A percentile compares a stretch with the other conserved stretches of the same genome.
These are phyloP conservation scores for Acleris cristana DNA, from an alignment of 2,888 invertebrate genomes.

Conservation along the genomic window DNA sequence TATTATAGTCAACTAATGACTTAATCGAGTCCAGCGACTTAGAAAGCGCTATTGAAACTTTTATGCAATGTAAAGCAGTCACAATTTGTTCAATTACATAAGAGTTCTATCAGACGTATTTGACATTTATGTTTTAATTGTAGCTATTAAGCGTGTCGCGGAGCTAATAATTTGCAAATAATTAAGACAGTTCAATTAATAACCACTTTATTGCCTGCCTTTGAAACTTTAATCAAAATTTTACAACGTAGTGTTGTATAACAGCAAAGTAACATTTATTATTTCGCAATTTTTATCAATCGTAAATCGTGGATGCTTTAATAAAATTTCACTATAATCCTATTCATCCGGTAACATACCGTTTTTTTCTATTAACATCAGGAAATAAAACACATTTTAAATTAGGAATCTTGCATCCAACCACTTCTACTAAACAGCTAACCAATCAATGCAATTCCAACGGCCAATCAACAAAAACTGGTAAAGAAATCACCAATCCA, in stretches of 20 bases:
- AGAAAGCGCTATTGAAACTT: slow-evolving; percentile 67
- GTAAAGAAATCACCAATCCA: slow-evolving; percentile 23
- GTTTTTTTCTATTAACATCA: background rate
- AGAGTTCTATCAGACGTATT: slow-evolving; percentile 27
- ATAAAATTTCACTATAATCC: too few relatives aligned
- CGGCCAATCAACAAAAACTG: slow-evolving; percentile 26
- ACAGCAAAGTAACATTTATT: background rate
- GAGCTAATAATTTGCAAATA: slow-evolving; percentile 29
- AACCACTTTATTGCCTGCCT: background rate
- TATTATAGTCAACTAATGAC: slow-evolving; percentile 67
- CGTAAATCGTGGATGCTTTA: too few relatives aligned
- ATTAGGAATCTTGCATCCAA: slow-evolving; percentile 21
- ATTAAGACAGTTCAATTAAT: slow-evolving; percentile 26
- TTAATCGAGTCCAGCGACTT: slow-evolving; percentile 64
- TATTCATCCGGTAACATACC: too few relatives aligned
- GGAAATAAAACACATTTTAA: slow-evolving; percentile 8
- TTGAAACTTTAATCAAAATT: too few relatives aligned
- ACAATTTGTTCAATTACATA: slow-evolving; percentile 27
- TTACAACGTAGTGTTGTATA: background rate
- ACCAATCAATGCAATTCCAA: background rate
- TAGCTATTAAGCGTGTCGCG: slow-evolving; percentile 18
- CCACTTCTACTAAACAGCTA: background rate
- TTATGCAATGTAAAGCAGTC: slow-evolving; percentile 51
- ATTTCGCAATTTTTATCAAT: too few relatives aligned
- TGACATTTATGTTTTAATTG: slow-evolving; percentile 25